A percentile compares a stretch with the other conserved stretches of the same genome.
Evolutionary conservation across 2,888 invertebrate species (phyloP).

Genomic region (Acrobasis suavella): DNA sequence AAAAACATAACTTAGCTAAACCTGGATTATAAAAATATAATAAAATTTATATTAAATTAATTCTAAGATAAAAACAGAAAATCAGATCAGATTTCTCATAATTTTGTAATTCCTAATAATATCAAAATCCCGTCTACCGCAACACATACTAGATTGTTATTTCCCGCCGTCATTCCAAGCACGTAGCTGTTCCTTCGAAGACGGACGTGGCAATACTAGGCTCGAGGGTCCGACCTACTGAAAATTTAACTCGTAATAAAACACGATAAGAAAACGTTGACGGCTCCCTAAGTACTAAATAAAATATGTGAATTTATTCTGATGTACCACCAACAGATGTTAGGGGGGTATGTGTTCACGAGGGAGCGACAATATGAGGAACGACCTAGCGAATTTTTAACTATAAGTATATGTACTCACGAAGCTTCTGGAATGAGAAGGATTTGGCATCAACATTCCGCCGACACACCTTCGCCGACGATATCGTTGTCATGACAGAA

Average conservation of each 20-base stretch:
- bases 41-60: no score
- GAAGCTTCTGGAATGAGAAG: no score
- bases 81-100: no score
- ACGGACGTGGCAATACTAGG: conserved; percentile 9
- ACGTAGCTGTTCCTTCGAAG: background rate
- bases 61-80: no score
- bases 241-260: conserved; percentile 17
- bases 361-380: background rate
- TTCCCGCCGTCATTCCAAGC: background rate
- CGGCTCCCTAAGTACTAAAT: conserved; percentile 14
- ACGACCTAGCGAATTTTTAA: no score
- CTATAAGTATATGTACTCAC: no score
- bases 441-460: no score
- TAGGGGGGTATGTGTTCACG: background rate
- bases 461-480: no score
- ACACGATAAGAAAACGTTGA: conserved; percentile 9
- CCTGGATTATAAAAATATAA: no score
- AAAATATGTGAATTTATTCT: conserved; percentile 20
- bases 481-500: no score
- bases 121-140: background rate
- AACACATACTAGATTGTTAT: background rate
- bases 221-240: conserved; percentile 7
- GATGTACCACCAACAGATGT: conserved; percentile 10
- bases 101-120: no score
- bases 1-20: no score